A percentile compares a stretch with the other conserved stretches of the same genome.
These are phyloP conservation scores for Lates calcarifer DNA, from an alignment of 2,113 vertebrate genomes.

Conservation along the genomic window DNA sequence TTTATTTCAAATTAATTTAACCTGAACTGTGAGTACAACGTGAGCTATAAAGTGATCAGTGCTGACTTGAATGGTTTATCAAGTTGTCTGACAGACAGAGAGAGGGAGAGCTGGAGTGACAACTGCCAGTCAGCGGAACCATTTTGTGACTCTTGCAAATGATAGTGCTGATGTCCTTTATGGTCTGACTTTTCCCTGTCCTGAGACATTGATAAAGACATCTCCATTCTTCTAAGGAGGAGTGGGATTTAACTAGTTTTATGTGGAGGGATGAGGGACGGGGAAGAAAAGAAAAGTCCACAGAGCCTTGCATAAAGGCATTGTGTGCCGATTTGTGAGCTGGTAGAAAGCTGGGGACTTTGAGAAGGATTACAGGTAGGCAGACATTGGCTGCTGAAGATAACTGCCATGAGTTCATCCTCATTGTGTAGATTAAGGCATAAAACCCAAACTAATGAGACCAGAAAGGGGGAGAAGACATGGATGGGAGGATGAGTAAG, in stretches of 20 bases:
- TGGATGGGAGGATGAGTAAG: slow-evolving; percentile 56
- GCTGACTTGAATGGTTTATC: not conserved
- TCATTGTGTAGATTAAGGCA: slow-evolving; percentile 92
- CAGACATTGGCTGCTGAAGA: slow-evolving; percentile 82
- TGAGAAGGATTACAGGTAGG: slow-evolving; percentile 84
- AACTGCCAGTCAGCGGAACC: not conserved
- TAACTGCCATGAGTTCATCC: slow-evolving; percentile 90
- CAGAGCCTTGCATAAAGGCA: slow-evolving; percentile 75
- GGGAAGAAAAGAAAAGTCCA: slow-evolving; percentile 14
- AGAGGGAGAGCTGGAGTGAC: not conserved
- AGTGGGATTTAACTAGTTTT: slow-evolving; percentile 61
- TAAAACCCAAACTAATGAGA: slow-evolving; percentile 95
- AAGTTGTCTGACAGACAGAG: not conserved
- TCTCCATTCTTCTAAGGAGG: slow-evolving; percentile 54
- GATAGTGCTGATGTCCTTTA: slow-evolving; percentile 24
- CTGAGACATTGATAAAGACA: slow-evolving; percentile 73
- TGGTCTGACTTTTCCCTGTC: slow-evolving; percentile 32
- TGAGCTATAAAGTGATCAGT: not conserved
- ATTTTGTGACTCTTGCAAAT: slow-evolving; percentile 13
- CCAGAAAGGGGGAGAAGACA: slow-evolving; percentile 61
- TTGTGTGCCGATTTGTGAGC: slow-evolving; percentile 78
- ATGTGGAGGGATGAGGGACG: slow-evolving; percentile 41
- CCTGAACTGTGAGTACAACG: not conserved
- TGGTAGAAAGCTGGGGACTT: slow-evolving; percentile 67
- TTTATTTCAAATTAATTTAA: not conserved